Conservation (phyloP, 2,113 vertebrate species). For the Alosa alosa region DNA sequence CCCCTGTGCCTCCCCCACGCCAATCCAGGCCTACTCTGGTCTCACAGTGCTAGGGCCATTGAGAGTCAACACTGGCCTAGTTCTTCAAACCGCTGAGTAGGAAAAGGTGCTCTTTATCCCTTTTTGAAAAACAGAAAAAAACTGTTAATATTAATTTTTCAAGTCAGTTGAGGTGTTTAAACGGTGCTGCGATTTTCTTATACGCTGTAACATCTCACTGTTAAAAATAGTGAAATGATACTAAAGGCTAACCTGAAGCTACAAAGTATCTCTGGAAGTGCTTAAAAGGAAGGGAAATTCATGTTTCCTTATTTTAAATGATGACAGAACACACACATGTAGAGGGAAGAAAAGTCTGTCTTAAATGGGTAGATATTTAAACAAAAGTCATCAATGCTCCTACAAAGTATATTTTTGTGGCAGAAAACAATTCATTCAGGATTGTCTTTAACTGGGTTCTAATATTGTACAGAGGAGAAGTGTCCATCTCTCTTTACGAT, state of each 20-base stretch:
- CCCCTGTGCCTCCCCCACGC: not conserved
- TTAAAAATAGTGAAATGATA: not conserved
- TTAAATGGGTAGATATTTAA: not conserved
- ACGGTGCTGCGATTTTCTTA: not conserved
- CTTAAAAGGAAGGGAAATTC: not conserved
- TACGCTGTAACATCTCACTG: not conserved
- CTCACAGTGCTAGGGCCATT: not conserved
- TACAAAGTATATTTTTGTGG: not conserved
- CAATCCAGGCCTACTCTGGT: not conserved
- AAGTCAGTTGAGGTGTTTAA: not conserved
- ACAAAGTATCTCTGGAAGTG: not conserved
- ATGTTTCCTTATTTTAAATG: not conserved
- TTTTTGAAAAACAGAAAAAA: not conserved
- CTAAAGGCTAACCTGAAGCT: not conserved
- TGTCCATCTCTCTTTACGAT: not conserved
- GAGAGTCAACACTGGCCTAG: not conserved
- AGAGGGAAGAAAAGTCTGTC: not conserved
- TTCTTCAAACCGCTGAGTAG: constrained; percentile 2
- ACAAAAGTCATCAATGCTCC: not conserved
- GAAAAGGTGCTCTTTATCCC: not conserved
- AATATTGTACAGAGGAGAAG: not conserved
- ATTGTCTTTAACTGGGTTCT: not conserved
- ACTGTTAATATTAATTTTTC: too few species aligned
- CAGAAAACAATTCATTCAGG: not conserved
- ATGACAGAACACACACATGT: not conserved